Conservation (phyloP, 1,140 invertebrate genomes). For the Dermatophagoides farinae region DNA sequence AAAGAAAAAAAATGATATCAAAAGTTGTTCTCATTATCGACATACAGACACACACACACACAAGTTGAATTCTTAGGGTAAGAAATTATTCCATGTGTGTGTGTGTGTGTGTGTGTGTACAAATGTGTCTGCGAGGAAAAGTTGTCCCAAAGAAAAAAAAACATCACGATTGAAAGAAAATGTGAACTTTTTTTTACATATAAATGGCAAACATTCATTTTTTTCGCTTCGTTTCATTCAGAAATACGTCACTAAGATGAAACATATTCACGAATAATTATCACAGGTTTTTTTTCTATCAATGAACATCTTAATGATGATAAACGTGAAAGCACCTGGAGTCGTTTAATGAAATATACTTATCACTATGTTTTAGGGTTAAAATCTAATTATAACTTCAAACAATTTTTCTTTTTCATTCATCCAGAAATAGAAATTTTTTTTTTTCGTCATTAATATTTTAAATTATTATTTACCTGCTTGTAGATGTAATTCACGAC, state of each 20-base stretch:
- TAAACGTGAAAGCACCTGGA: too few species aligned
- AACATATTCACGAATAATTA: background rate
- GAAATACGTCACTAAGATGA: background rate
- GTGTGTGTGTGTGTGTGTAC: too few species aligned
- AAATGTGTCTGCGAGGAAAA: too few species aligned
- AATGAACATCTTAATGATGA: too few species aligned
- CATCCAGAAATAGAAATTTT: background rate
- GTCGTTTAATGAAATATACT: too few species aligned
- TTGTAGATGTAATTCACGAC: constrained; percentile 23
- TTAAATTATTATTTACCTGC: constrained; percentile 25
- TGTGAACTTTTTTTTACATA: too few species aligned
- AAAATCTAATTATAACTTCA: too few species aligned
- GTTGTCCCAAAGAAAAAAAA: background rate
- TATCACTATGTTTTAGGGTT: too few species aligned
- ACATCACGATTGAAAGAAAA: background rate
- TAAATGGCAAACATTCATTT: background rate
- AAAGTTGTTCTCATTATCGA: too few species aligned
- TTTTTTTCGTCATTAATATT: background rate
- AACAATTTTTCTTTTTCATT: background rate
- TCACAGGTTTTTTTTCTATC: background rate
- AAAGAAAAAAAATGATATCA: too few species aligned
- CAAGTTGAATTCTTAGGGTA: too few species aligned
- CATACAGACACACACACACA: background rate
- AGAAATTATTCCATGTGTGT: too few species aligned
- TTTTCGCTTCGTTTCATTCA: background rate